These are phyloP conservation scores for Maniola jurtina DNA, from an alignment of 1,140 invertebrate species.

Conservation along the genomic window DNA sequence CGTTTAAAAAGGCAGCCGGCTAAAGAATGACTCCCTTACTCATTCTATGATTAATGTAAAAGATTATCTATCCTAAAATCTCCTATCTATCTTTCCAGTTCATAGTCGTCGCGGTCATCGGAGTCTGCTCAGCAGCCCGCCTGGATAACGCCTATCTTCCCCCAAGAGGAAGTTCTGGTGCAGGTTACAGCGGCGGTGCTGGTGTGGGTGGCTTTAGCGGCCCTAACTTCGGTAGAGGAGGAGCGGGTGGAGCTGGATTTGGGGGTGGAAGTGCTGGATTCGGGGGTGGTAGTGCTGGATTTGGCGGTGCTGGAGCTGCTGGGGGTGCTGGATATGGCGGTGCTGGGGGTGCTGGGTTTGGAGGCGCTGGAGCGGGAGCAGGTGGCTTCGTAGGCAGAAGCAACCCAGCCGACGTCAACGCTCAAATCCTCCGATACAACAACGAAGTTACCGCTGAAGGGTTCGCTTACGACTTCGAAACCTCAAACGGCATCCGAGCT, in stretches of 20 bases:
- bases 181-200: slow-evolving; percentile 57
- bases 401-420: slow-evolving; percentile 54
- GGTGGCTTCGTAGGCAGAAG: slow-evolving; percentile 40
- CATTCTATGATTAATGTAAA: not conserved
- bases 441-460: slow-evolving; percentile 69
- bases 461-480: slow-evolving; percentile 72
- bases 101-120: slow-evolving; percentile 62
- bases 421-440: slow-evolving; percentile 66
- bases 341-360: slow-evolving; percentile 39
- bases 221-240: slow-evolving; percentile 35
- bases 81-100: slow-evolving; percentile 47
- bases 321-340: slow-evolving; percentile 4
- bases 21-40: too few relatives aligned
- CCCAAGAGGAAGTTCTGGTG: slow-evolving; percentile 74
- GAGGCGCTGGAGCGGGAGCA: slow-evolving; percentile 35
- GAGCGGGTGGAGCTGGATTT: slow-evolving; percentile 24
- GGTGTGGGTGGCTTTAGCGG: slow-evolving; percentile 36
- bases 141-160: slow-evolving; percentile 83
- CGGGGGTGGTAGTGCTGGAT: slow-evolving; percentile 28
- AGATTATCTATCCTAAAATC: not conserved
- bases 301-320: slow-evolving; percentile 20
- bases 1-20: too few relatives aligned
- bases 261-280: slow-evolving; percentile 35
- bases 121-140: slow-evolving; percentile 72
- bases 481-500: slow-evolving; percentile 70